Evolutionary conservation across 2,797 vertebrate species (phyloP).

Genomic region (Gymnopithys bicolor): DNA sequence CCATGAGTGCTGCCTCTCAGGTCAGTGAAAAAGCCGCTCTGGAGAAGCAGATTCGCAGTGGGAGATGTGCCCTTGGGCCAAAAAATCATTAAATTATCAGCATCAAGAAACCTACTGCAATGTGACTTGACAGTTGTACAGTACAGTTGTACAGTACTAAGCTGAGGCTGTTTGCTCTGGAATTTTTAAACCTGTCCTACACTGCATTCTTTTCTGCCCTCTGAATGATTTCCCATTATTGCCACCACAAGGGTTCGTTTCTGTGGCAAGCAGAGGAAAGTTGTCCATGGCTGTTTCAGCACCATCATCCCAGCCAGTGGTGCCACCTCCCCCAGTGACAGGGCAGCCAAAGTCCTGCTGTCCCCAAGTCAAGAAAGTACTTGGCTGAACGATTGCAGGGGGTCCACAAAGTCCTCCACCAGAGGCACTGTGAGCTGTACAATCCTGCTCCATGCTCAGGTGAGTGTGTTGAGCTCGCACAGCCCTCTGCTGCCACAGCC

Average conservation of each 20-base stretch:
- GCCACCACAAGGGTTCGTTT: not conserved
- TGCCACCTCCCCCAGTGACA: not conserved
- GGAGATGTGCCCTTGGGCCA: constrained; percentile 29
- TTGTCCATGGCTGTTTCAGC: not conserved
- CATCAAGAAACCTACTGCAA: not conserved
- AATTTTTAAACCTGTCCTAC: not conserved
- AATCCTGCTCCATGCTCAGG: not conserved
- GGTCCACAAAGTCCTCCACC: not conserved
- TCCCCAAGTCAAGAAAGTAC: not conserved
- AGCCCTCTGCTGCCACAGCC: not conserved
- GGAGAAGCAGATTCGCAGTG: not conserved
- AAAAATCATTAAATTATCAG: constrained; percentile 14
- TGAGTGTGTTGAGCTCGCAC: not conserved
- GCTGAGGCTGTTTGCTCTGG: not conserved
- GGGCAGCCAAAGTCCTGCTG: not conserved
- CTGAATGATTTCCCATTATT: not conserved
- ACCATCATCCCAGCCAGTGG: not conserved
- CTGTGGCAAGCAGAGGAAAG: not conserved
- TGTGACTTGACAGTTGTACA: not conserved
- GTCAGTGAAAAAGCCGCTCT: not conserved
- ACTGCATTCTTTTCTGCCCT: not conserved
- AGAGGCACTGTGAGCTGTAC: accelerated
- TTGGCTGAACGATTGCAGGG: not conserved
- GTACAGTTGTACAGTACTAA: not conserved
- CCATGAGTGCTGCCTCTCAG: not conserved